phyloP scores from a whole-genome alignment of 2,888 invertebrate species.

The Cryptus viduatorius region DNA sequence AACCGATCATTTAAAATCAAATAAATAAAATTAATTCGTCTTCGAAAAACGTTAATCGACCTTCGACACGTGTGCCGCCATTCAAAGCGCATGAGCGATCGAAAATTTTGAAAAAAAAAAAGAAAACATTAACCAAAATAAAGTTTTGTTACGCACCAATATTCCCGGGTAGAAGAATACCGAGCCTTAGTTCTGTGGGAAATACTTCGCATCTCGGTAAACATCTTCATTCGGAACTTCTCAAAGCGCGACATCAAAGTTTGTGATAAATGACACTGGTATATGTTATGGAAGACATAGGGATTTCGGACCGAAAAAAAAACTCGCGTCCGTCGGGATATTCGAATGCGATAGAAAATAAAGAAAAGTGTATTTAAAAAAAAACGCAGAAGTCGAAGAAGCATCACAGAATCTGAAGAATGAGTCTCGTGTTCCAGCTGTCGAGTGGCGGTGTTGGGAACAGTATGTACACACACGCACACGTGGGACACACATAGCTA shows the following conservation, averaged over 20 bases:
- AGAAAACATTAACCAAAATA: background rate
- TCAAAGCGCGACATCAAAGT: conserved; percentile 41
- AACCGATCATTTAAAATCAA: background rate
- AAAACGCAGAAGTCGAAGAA: conserved; percentile 35
- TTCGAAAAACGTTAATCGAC: background rate
- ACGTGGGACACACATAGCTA: conserved; percentile 51
- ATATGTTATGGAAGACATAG: background rate
- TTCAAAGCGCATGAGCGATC: conserved; percentile 28
- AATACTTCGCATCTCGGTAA: conserved; percentile 31
- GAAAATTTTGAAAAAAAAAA: background rate
- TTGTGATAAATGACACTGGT: conserved; percentile 60
- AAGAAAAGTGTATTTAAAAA: conserved; percentile 2
- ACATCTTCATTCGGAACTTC: conserved; percentile 58
- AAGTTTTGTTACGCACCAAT: conserved; percentile 55
- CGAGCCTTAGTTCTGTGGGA: conserved; percentile 32
- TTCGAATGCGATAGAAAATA: conserved; percentile 21
- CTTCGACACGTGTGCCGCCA: conserved; percentile 6
- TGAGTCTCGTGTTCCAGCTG: conserved; percentile 61
- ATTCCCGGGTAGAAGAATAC: conserved; percentile 11
- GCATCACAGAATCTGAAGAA: conserved; percentile 63
- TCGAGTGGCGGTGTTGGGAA: conserved; percentile 45
- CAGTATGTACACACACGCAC: conserved; percentile 42
- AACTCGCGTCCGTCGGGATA: conserved; percentile 9
- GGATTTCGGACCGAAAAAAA: conserved; percentile 32
- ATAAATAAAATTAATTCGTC: background rate